phyloP scores from a whole-genome alignment of 2,797 vertebrate species.

The Denticeps clupeoides region DNA sequence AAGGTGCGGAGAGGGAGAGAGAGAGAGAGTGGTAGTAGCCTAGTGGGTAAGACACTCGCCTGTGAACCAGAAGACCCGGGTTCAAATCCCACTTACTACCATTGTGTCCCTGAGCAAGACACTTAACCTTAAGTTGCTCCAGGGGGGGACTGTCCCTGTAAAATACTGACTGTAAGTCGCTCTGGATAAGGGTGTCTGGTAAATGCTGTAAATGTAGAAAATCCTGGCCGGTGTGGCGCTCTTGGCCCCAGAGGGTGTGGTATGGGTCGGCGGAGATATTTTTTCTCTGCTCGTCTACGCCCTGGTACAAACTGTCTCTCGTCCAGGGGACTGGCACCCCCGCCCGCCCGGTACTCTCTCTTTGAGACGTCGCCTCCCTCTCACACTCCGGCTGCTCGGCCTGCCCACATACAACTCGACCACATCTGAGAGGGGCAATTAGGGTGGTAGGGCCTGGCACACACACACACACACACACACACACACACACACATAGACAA shows the following conservation, averaged over 20 bases:
- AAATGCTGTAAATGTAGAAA: no score
- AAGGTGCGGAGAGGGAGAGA: not conserved
- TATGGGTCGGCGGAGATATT: conserved; percentile 54
- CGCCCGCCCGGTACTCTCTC: conserved; percentile 14
- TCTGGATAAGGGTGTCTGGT: no score
- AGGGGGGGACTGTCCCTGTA: no score
- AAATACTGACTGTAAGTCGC: no score
- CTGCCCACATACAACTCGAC: conserved; percentile 43
- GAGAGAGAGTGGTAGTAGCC: no score
- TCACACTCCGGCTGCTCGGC: conserved; percentile 18
- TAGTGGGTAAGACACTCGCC: no score
- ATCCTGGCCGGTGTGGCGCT: no score
- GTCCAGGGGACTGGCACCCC: conserved; percentile 11
- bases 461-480: conserved; percentile 16
- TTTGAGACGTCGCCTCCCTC: conserved; percentile 35
- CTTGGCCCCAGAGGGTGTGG: conserved; percentile 39
- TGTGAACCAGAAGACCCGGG: no score
- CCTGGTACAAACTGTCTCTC: conserved; percentile 36
- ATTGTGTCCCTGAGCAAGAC: no score
- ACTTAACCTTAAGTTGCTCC: no score
- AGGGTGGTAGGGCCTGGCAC: conserved; percentile 37
- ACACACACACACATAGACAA: not conserved
- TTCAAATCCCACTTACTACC: no score
- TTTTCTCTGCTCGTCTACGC: conserved; percentile 58
- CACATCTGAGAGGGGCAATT: conserved; percentile 45